These are phyloP conservation scores for Hesperophylax magnus DNA, from an alignment of 1,140 invertebrate genomes.

Conservation along the genomic window DNA sequence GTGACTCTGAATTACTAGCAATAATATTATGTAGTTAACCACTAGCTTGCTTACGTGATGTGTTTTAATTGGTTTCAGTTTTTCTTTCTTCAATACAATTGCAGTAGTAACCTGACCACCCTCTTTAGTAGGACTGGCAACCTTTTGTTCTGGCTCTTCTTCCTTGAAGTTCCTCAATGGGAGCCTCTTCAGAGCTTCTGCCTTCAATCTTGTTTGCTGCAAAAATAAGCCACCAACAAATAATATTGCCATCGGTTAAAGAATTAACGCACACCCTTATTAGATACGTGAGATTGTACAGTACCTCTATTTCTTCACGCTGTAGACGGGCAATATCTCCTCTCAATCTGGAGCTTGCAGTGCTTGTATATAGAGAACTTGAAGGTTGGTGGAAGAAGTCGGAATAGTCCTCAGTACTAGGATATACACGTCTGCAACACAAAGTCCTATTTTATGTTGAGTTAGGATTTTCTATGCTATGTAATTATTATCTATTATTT, in stretches of 20 bases:
- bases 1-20: too few relatives aligned
- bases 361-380: slow-evolving; percentile 82
- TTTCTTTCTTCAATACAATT: slow-evolving; percentile 18
- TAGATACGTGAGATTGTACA: too few relatives aligned
- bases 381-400: slow-evolving; percentile 82
- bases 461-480: too few relatives aligned
- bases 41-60: background rate
- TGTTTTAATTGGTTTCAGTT: slow-evolving; percentile 18
- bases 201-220: slow-evolving; percentile 64
- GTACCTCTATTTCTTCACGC: slow-evolving; percentile 75
- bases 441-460: background rate
- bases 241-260: too few relatives aligned
- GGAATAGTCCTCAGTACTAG: slow-evolving; percentile 73
- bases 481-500: too few relatives aligned
- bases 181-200: slow-evolving; percentile 66
- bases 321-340: slow-evolving; percentile 77
- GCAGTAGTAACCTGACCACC: background rate
- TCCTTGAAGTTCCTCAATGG: slow-evolving; percentile 59
- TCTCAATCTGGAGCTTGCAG: slow-evolving; percentile 81
- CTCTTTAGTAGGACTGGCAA: background rate
- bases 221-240: background rate
- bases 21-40: too few relatives aligned
- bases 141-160: background rate
- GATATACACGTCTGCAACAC: slow-evolving; percentile 64
- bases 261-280: too few relatives aligned